A percentile compares a stretch with the other conserved stretches of the same genome.
phyloP scores from a whole-genome alignment of 2,888 invertebrate species.

The Acleris holmiana region DNA sequence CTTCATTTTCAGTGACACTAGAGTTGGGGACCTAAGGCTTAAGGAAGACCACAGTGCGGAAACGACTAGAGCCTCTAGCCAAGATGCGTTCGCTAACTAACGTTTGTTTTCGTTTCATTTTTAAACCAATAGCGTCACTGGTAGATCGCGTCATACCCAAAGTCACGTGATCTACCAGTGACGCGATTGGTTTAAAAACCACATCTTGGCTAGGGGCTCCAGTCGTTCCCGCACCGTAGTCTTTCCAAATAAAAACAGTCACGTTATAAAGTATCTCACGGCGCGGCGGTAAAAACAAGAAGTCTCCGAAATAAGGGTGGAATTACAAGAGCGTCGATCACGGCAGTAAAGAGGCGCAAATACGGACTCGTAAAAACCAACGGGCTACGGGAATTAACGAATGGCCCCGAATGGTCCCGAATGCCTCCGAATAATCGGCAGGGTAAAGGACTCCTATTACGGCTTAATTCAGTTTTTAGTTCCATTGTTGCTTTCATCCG shows the following conservation, averaged over 20 bases:
- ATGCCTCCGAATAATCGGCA: slow-evolving; percentile 26
- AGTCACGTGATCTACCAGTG: too few relatives aligned
- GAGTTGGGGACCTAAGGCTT: too few relatives aligned
- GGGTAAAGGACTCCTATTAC: slow-evolving; percentile 23
- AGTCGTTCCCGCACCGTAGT: not conserved
- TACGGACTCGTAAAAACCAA: slow-evolving; percentile 33
- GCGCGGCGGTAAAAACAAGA: slow-evolving; percentile 21
- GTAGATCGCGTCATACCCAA: too few relatives aligned
- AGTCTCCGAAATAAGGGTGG: slow-evolving; percentile 12
- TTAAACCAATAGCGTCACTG: too few relatives aligned
- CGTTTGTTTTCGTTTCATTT: too few relatives aligned
- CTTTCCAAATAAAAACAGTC: not conserved
- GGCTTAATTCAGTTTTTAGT: slow-evolving; percentile 29
- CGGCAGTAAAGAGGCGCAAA: slow-evolving; percentile 28
- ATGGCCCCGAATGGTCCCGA: slow-evolving; percentile 22
- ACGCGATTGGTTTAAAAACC: too few relatives aligned
- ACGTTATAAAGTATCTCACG: slow-evolving; percentile 6
- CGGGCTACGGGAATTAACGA: slow-evolving; percentile 28
- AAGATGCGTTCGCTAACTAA: too few relatives aligned
- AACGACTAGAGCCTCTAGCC: too few relatives aligned
- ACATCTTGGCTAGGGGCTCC: too few relatives aligned
- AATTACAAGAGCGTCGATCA: slow-evolving; percentile 34
- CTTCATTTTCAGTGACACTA: too few relatives aligned
- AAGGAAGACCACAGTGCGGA: too few relatives aligned
- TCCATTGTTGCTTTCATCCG: slow-evolving; percentile 13